Percentiles rank a stretch among this genome's conserved stretches.
Conservation (phyloP, 2,113 vertebrate species). For the Amphilophus citrinellus region DNA sequence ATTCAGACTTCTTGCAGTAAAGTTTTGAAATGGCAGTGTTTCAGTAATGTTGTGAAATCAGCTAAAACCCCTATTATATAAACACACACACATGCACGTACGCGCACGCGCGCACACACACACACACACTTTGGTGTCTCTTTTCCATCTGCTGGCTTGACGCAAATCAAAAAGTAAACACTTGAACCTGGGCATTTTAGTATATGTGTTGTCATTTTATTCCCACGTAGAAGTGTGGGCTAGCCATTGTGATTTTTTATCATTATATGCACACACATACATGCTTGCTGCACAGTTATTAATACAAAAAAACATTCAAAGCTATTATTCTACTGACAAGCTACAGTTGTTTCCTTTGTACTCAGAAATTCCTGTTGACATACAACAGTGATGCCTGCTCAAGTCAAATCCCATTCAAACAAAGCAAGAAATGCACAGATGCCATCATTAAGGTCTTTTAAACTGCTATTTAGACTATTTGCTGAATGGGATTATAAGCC, state of each 20-base stretch:
- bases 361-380: not conserved
- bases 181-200: not conserved
- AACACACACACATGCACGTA: not conserved
- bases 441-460: not conserved
- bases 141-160: not conserved
- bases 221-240: not conserved
- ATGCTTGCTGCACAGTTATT: not conserved
- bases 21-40: conserved; percentile 23
- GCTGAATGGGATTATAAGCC: not conserved
- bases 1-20: conserved; percentile 32
- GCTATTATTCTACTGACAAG: not conserved
- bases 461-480: not conserved
- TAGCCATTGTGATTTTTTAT: not conserved
- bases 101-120: not conserved
- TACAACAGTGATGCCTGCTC: not conserved
- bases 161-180: conserved; percentile 14
- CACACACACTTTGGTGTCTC: not conserved
- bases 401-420: not conserved
- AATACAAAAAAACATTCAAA: not conserved
- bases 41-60: conserved; percentile 63
- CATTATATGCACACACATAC: not conserved
- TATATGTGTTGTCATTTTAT: not conserved
- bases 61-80: conserved; percentile 29
- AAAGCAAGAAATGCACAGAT: not conserved
- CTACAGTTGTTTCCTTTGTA: not conserved